These are phyloP conservation scores for Delia radicum DNA, from an alignment of 1,140 invertebrate species.

Conservation along the genomic window DNA sequence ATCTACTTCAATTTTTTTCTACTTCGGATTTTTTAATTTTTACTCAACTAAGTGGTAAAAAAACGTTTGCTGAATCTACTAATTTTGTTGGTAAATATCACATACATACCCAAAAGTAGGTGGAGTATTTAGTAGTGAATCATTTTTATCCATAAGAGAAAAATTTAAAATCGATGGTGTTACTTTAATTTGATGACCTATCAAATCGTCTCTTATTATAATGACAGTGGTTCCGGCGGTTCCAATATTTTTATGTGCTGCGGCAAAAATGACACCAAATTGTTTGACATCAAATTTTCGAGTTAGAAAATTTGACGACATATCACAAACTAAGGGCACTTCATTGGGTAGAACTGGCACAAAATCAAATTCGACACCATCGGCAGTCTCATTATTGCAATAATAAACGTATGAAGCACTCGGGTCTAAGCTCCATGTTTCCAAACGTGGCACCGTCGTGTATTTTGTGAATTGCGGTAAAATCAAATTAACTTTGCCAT, in stretches of 20 bases:
- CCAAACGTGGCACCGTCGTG: constrained; percentile 68
- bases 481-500: constrained; percentile 89
- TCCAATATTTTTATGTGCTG: constrained; percentile 97
- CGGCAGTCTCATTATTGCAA: constrained; percentile 96
- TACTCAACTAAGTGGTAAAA: too few species aligned
- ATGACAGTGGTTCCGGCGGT: constrained; percentile 90
- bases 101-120: constrained; percentile 86
- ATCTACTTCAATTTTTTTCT: too few species aligned
- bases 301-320: constrained; percentile 96
- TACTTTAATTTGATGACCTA: constrained; percentile 73
- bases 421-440: constrained; percentile 81
- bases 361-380: constrained; percentile 90
- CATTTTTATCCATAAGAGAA: constrained; percentile 76
- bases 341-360: constrained; percentile 80
- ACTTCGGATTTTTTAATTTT: too few species aligned
- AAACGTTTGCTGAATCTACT: too few species aligned
- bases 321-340: constrained; percentile 90
- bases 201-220: constrained; percentile 89
- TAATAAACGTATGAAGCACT: constrained; percentile 98
- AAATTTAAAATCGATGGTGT: constrained; percentile 90
- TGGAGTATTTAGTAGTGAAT: constrained; percentile 94
- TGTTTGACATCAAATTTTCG: constrained; percentile 86
- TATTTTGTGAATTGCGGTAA: constrained; percentile 74
- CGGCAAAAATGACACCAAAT: constrained; percentile 93
- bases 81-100: too few species aligned